Base-by-base conservation (phyloP, 2,113 vertebrate species). In the Cairina moschata region DNA sequence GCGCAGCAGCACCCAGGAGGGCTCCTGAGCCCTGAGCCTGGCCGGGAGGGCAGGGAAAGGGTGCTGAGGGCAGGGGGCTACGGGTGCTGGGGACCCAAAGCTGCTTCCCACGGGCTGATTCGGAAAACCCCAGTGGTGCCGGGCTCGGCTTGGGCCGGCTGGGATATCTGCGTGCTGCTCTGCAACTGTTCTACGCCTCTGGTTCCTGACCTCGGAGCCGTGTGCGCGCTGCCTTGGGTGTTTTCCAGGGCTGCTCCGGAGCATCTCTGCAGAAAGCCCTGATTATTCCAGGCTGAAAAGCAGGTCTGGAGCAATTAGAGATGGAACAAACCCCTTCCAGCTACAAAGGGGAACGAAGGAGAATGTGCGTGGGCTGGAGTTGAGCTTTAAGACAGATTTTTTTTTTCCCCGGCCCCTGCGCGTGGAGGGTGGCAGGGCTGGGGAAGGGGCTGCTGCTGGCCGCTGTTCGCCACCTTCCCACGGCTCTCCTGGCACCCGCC, bases 291-390 rank as follows among this genome's bases (percentile, higher is more conserved):
- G 77, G 77, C 81, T 84, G 68, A 46, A 86, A 65, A 67, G 48
- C 76, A 56, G 60, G 22, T 72, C 73, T 79, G 66, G 31, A 90
- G 76, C 87, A 77, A 91, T 88, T 80, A 71, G 59, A 25, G 86
- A 58, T 17, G 75, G 76, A 94, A 84, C 48, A 77, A 85, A 69
- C 40, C 55, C 60, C 83, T 78, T 82, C 90, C 77, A 88, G 80
- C 86, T 48, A 42, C 1, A 4, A 85, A 90, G 75, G 86, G 69
- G 52, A 87, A 31, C 1, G 3, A 13, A 29, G 55, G 7, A 75
- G 55, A n/a, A 56, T 23, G 25, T 71, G 76, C 56, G 91, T 74
- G 88, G 81, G 91, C 80, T 79, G 92, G 66, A 55, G 52, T 25
- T 38, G 62, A 84, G 80, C 68, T 86, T 58, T 22, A 29, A 80